phyloP scores from a whole-genome alignment of 2,113 vertebrate species.

The Illadopsis cleaveri region DNA sequence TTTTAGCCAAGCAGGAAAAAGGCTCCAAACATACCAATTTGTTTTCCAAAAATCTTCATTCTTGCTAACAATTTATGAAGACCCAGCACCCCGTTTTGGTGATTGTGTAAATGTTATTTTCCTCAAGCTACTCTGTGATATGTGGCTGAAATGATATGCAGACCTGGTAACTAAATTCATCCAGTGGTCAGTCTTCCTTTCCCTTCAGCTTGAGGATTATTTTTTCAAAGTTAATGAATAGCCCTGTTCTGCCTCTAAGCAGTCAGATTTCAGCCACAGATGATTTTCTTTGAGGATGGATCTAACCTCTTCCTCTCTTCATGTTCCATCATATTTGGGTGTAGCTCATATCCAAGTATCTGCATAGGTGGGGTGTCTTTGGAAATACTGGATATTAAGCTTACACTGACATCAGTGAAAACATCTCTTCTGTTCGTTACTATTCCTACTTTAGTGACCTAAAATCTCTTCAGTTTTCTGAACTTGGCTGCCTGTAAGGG shows the following conservation, averaged over 20 bases:
- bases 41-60: background rate
- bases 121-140: background rate
- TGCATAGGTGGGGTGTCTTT: background rate
- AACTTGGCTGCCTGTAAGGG: background rate
- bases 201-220: background rate
- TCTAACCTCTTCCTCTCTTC: background rate
- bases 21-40: background rate
- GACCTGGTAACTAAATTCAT: background rate
- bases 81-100: background rate
- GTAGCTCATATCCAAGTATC: background rate
- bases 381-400: background rate
- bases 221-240: background rate
- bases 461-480: background rate
- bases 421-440: background rate
- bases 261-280: background rate
- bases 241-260: background rate
- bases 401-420: background rate
- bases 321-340: background rate
- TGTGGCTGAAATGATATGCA: background rate
- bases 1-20: background rate
- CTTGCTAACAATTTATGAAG: background rate
- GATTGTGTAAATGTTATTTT: background rate
- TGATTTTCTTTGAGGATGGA: background rate
- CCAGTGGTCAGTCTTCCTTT: rapidly evolving
- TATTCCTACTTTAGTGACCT: background rate